Percentiles rank a stretch among this genome's conserved stretches.
These are phyloP conservation scores for Petroica traversi DNA, from an alignment of 2,113 vertebrate species.

Conservation along the genomic window DNA sequence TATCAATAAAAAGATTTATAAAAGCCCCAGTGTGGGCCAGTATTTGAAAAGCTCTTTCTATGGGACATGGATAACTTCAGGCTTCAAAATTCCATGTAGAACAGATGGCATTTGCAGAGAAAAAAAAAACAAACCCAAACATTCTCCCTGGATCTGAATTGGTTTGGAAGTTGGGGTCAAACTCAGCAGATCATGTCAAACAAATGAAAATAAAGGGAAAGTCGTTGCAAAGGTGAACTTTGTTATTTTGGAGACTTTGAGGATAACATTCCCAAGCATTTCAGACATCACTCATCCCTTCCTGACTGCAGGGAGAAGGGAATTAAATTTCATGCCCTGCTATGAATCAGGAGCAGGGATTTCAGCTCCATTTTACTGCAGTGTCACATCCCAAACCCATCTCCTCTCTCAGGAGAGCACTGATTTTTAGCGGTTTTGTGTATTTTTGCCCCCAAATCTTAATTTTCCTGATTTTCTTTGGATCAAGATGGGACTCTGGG, in stretches of 20 bases:
- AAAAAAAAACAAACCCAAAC: not conserved
- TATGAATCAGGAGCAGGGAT: not conserved
- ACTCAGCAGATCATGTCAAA: not conserved
- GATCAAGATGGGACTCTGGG: not conserved
- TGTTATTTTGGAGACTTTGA: not conserved
- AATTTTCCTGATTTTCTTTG: not conserved
- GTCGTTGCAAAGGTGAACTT: not conserved
- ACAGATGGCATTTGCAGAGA: not conserved
- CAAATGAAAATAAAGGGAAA: not conserved
- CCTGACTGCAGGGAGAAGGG: not conserved
- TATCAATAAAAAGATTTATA: not conserved
- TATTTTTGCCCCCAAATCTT: not conserved
- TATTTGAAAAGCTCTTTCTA: not conserved
- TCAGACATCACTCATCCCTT: not conserved
- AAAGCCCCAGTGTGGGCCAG: not conserved
- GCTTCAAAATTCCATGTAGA: not conserved
- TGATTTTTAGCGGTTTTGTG: not conserved
- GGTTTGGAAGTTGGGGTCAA: not conserved
- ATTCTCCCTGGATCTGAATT: not conserved
- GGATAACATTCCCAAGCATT: not conserved
- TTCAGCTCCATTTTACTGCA: not conserved
- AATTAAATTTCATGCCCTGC: not conserved
- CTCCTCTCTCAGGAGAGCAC: not conserved
- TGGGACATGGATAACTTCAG: not conserved
- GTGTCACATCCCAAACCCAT: not conserved